Evolutionary conservation across 2,113 vertebrate genomes (phyloP).

Genomic region (Oenanthe oenanthe): DNA sequence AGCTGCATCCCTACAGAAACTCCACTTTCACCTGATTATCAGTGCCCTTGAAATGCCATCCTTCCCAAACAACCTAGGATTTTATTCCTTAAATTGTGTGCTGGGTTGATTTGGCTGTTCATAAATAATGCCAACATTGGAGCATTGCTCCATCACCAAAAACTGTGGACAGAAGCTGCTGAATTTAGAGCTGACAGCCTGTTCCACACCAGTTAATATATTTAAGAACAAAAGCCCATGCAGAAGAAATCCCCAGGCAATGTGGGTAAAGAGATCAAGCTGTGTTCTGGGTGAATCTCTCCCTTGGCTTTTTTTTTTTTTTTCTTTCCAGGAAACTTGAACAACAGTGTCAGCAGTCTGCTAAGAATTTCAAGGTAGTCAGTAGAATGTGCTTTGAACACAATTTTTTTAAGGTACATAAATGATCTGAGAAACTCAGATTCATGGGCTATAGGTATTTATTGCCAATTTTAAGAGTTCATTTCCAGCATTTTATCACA

Average conservation of each 20-base stretch:
- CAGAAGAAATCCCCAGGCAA: background rate
- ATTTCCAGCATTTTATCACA: conserved; percentile 29
- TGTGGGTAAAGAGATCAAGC: background rate
- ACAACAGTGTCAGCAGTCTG: background rate
- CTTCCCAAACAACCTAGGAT: background rate
- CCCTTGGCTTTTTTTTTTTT: background rate
- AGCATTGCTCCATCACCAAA: background rate
- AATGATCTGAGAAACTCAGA: background rate
- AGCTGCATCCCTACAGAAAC: background rate
- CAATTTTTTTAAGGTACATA: conserved; percentile 16
- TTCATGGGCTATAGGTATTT: background rate
- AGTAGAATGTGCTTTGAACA: conserved; percentile 1
- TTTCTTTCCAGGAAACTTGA: background rate
- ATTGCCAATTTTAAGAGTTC: conserved; percentile 34
- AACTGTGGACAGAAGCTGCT: rapidly evolving
- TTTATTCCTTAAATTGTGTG: background rate
- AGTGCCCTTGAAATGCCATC: background rate
- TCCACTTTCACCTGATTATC: background rate
- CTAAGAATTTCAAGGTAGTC: background rate
- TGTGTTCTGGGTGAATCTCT: background rate
- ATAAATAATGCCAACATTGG: background rate
- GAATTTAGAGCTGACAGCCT: background rate
- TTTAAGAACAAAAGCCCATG: background rate
- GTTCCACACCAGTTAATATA: background rate
- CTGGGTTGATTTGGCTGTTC: background rate